Evolutionary conservation across 2,797 vertebrate genomes (phyloP), one percentile per base, ranked within the genome.

Genomic region (Rousettus madagascariensis): DNA sequence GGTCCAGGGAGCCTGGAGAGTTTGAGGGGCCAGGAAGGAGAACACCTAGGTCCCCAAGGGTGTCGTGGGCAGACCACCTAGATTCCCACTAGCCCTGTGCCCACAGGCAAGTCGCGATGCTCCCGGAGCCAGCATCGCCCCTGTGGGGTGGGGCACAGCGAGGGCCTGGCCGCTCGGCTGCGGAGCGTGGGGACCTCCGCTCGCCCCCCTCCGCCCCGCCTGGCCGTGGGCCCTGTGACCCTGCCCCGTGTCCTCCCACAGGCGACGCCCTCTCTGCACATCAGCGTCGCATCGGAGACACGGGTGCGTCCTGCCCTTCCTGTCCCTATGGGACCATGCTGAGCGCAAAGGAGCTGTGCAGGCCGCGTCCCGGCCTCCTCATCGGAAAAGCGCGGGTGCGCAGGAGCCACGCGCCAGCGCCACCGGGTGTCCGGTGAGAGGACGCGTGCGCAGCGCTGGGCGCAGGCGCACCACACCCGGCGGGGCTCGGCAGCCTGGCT

Each of bases 321-420:
- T 51, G 43, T 33, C 33, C 61, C 30, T 28, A 6, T 6, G 3
- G 6, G 13, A 28, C 87, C 30, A 38, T 71, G n/a, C 78, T 9
- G 51, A 68, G 28, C 36, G 33, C 19, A 51, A 80, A 57, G 38
- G 59, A 22, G 28, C 28, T 75, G 51, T n/a, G 7, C 28, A 2
- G 0, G 6, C 4, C 26, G n/a, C 1, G 43, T 55, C 46, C 94
- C 90, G 15, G 36, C 63, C 41, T 80, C 63, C 41, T 80, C 63
- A 9, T 75, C 95, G 89, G 91, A 41, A 68, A 91, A 96, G 65
- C 92, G 86, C 89, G 91, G 87, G 36, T 63, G 41, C 68, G 65
- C 8, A 28, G 2, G 22, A 92, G 82, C 43, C 59, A n/a, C 15
- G 79, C 84, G 79, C 84, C 75, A 28, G 61, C 77, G 66, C 84